Evolutionary conservation across 2,113 vertebrate species (phyloP), one percentile per base, ranked within the genome.

Genomic region (Centropus unirufus): DNA sequence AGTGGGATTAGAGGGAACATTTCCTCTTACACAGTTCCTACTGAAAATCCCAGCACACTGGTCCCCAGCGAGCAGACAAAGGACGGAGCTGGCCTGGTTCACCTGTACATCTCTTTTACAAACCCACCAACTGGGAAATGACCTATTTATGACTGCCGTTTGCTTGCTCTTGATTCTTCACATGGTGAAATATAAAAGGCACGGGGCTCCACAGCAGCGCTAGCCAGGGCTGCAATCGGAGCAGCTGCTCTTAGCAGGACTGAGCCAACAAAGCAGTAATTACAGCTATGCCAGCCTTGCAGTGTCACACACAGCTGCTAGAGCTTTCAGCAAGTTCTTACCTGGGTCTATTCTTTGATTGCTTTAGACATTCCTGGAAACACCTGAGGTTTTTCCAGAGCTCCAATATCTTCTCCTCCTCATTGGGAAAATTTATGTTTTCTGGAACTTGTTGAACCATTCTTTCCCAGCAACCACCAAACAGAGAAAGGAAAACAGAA

Each of bases 361-460:
- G 99, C 91, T 98, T 99, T 36, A 99, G 97, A 94, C 99, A 99
- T 96, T 99, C 98, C 83, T 98, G 98, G 96, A 99, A 99, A 93
- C 99, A 99, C 94, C 98, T 97, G 47, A 98, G 98, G 8, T 98
- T 94, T 29, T 98, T 96, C 99, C 99, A 99, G 19, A 99, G 96
- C 54, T 98, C 89, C 81, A 99, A 36, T 92, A 99, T 98, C 89
- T 98, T 98, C 88, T 99, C 99, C 96, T 99, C 99, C 96, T 99
- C 99, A 20, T 96, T 94, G 62, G 99, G 98, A 95, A 99, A 99
- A 97, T 49, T 97, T 93, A 99, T 98, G 79, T 98, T 98, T 96
- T 99, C 99, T 52, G 99, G 97, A 64, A 99, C 99, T 73, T 98
- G 98, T 24, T 99, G 98, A 98, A 99, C 98, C 99, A 99, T 99